Conservation (phyloP, 2,888 invertebrate genomes). For the Agonopterix alstromeriana region DNA sequence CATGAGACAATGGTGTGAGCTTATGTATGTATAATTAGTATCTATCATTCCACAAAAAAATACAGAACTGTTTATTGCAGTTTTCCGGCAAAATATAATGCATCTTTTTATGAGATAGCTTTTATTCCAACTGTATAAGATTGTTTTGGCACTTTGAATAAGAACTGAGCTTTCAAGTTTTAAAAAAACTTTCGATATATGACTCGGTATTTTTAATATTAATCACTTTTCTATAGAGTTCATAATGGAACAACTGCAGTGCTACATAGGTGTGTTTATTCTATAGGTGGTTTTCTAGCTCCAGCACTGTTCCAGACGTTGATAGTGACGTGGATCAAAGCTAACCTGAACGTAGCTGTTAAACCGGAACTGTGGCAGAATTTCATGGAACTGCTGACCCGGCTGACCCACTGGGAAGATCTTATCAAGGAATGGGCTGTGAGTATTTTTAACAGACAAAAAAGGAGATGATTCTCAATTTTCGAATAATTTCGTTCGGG, state of each 20-base stretch:
- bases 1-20: no score
- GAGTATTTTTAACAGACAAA: constrained; percentile 47
- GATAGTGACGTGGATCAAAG: constrained; percentile 98
- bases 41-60: no score
- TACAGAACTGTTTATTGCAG: no score
- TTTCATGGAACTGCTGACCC: constrained; percentile 90
- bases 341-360: constrained; percentile 95
- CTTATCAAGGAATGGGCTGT: constrained; percentile 97
- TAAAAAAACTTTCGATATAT: no score
- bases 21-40: no score
- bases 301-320: constrained; percentile 94
- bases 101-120: no score
- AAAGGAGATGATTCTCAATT: background rate
- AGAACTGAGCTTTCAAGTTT: background rate
- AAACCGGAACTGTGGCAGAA: constrained; percentile 95
- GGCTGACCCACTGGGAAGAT: constrained; percentile 95
- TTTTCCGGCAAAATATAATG: no score
- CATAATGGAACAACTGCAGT: no score
- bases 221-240: no score
- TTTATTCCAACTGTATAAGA: background rate
- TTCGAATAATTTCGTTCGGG: background rate
- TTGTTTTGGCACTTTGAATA: background rate
- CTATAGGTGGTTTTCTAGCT: constrained; percentile 84
- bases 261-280: background rate
- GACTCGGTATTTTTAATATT: no score